Base-by-base conservation (phyloP, 1,140 invertebrate genomes). In the Rhyacophila brunnea region DNA sequence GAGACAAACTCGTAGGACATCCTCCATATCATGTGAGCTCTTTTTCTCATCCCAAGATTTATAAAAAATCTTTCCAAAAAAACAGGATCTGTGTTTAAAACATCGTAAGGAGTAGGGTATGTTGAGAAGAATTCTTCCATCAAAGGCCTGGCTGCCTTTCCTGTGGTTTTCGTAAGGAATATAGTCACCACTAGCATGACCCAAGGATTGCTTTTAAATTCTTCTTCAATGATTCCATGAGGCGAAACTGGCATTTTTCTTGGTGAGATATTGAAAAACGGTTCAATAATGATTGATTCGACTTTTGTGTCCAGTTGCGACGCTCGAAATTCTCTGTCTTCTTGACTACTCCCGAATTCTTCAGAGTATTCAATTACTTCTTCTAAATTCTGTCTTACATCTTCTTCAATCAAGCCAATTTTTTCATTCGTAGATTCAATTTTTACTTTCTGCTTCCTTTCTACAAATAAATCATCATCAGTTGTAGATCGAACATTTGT, bases 131-230 rank as follows among this genome's bases (percentile, higher is more conserved):
- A 82, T 40, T 58, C 69, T 62, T 74, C 75, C 58, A 82, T 75
- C 35, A 70, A 69, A 0, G 74, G 77, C 64, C 73, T 74, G 9
- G 80, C 78, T 1, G 52, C 66, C 68, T 72, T 75, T 9, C 71
- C 76, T 0, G 75, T 72, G 6, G 81, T 82, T 75, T 80, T 82
- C 6, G 77, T 81, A 17, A 82, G 60, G 60, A 81, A 82, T 32
- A 82, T 81, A 1, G 80, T 81, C 57, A 78, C 79, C 52, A 81
- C 72, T 49, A 82, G 67, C 67, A 81, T 70, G 1, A 75, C 74
- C 81, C 81, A 82, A 44, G 81, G 81, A 62, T 81, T 80, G 4
- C 68, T 55, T 15, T 71, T 73, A 17, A 81, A 77, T 42, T 74
- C 72, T 68, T 83, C 81, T 68, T 83, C 80, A 11, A 83, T 70